A percentile compares a stretch with the other conserved stretches of the same genome.
phyloP scores from a whole-genome alignment of 2,797 vertebrate genomes.

The Okamejei kenojei region DNA sequence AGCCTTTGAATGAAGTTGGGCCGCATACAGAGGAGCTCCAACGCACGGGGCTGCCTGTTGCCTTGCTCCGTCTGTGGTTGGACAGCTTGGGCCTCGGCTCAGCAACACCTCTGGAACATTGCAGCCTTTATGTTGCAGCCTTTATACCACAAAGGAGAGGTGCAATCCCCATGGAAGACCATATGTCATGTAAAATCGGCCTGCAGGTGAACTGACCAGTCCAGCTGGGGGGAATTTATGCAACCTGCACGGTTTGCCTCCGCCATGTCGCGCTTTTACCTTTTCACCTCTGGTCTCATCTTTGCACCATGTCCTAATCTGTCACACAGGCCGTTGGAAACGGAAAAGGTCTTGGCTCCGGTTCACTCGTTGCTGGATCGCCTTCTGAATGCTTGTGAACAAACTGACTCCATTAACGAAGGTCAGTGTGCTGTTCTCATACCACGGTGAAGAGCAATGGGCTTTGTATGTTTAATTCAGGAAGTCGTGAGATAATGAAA shows the following conservation, averaged over 20 bases:
- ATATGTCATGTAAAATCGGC: neutral
- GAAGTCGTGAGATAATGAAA: neutral
- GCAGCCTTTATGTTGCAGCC: too few species aligned
- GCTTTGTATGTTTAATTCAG: neutral
- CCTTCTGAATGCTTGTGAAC: slow-evolving; percentile 64
- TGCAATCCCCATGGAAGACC: neutral
- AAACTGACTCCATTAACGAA: slow-evolving; percentile 58
- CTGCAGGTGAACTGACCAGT: neutral
- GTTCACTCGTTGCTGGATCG: slow-evolving; percentile 62
- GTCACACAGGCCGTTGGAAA: slow-evolving; percentile 66
- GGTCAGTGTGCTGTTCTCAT: slow-evolving; percentile 58
- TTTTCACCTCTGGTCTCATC: neutral
- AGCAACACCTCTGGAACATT: too few species aligned
- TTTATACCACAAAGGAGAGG: too few species aligned
- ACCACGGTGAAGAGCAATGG: neutral
- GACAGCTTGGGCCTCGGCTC: too few species aligned
- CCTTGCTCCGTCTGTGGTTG: too few species aligned
- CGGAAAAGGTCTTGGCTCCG: slow-evolving; percentile 55
- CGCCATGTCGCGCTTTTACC: neutral
- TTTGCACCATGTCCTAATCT: neutral
- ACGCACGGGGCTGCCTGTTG: too few species aligned
- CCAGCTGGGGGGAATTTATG: neutral
- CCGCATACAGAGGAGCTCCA: too few species aligned
- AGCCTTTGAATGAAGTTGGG: too few species aligned
- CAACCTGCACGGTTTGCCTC: neutral